Evolutionary conservation across 2,113 vertebrate species (phyloP).

Genomic region (Lampris megalopsis): DNA sequence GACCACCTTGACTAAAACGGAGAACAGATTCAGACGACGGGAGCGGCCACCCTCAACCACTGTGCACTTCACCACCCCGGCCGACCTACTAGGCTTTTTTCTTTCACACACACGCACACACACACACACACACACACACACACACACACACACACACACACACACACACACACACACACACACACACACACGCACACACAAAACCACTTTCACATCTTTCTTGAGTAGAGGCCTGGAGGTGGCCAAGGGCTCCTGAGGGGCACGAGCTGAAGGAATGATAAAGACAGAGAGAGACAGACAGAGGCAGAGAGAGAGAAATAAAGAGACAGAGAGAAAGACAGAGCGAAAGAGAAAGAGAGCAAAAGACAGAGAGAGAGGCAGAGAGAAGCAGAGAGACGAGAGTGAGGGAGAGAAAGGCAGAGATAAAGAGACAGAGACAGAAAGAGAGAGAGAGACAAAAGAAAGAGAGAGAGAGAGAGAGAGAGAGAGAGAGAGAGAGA

Average conservation of each 20-base stretch:
- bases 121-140: not conserved
- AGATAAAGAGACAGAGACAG: too few species aligned
- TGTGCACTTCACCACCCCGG: conserved; percentile 46
- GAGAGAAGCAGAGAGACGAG: too few species aligned
- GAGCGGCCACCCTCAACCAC: conserved; percentile 20
- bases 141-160: not conserved
- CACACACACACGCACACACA: conserved; percentile 44
- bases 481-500: too few species aligned
- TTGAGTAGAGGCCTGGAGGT: conserved; percentile 8
- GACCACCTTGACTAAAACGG: not conserved
- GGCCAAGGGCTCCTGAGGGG: conserved; percentile 42
- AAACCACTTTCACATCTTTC: conserved; percentile 27
- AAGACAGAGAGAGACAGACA: not conserved
- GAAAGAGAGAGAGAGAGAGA: too few species aligned
- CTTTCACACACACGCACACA: not conserved
- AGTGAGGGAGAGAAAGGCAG: too few species aligned
- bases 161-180: not conserved
- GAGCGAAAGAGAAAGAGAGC: too few species aligned
- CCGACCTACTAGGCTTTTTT: conserved; percentile 33
- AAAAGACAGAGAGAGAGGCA: too few species aligned
- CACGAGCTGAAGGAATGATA: conserved; percentile 28
- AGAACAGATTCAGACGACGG: not conserved
- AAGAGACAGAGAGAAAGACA: too few species aligned
- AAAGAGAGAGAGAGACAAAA: too few species aligned
- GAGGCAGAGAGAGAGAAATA: too few species aligned